A percentile compares a stretch with the other conserved stretches of the same genome.
Evolutionary conservation across 1,140 invertebrate species (phyloP).

Genomic region (Cydia fagiglandana): DNA sequence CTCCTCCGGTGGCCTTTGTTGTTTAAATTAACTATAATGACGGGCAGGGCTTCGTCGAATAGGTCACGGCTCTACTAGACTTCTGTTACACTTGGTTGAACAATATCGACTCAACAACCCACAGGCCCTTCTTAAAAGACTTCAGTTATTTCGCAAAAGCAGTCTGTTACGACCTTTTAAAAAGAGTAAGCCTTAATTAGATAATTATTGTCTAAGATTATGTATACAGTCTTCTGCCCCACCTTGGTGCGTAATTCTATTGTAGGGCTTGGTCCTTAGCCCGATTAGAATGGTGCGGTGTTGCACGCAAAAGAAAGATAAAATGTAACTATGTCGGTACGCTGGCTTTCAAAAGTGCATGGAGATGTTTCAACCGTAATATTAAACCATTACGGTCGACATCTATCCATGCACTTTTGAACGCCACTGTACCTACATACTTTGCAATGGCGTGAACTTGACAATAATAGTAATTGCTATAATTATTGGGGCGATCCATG

Average conservation of each 20-base stretch:
- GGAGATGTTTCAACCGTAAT: too few species aligned
- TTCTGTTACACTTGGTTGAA: not conserved
- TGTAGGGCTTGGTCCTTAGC: constrained; percentile 16
- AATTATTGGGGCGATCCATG: not conserved
- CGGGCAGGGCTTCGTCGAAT: not conserved
- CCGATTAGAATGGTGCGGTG: not conserved
- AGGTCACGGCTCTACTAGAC: not conserved
- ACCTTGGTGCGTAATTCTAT: constrained; percentile 11
- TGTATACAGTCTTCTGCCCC: not conserved
- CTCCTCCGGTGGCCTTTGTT: constrained; percentile 6
- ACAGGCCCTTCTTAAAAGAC: not conserved
- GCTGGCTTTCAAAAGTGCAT: too few species aligned
- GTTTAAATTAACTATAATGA: constrained; percentile 12
- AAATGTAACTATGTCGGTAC: not conserved
- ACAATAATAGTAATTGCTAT: too few species aligned
- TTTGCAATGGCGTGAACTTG: too few species aligned
- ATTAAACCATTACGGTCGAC: too few species aligned
- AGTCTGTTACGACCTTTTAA: not conserved
- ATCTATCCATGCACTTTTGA: too few species aligned
- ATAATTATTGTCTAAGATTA: not conserved
- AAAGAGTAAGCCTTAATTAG: not conserved
- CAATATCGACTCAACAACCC: not conserved
- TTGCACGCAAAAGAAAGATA: constrained; percentile 5
- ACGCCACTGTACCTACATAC: too few species aligned
- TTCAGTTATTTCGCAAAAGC: not conserved